Percentiles rank a stretch among this genome's conserved stretches.
Conservation (phyloP, 2,113 vertebrate genomes). For the Ursus arctos region DNA sequence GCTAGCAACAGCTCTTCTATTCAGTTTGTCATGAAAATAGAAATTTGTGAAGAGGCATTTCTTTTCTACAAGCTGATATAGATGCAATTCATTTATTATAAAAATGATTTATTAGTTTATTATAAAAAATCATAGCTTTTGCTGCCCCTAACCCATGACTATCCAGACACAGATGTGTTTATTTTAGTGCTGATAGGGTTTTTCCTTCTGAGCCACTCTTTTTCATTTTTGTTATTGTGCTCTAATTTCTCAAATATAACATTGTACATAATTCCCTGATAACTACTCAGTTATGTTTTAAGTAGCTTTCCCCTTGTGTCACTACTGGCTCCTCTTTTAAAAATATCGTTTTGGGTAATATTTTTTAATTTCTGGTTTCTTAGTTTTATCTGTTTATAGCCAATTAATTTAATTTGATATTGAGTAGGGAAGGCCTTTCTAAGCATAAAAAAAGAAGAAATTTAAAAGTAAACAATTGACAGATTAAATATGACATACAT, state of each 20-base stretch:
- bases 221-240: background rate
- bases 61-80: background rate
- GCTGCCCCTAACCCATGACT: background rate
- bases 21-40: background rate
- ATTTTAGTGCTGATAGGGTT: background rate
- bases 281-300: background rate
- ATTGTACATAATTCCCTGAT: background rate
- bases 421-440: background rate
- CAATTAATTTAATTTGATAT: background rate
- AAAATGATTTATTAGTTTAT: background rate
- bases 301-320: background rate
- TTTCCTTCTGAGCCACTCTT: background rate
- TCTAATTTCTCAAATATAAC: background rate
- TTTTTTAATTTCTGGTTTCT: background rate
- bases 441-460: background rate
- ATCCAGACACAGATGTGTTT: background rate
- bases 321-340: background rate
- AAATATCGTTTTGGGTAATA: background rate
- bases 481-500: background rate
- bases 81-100: constrained; percentile 11
- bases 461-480: background rate
- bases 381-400: background rate
- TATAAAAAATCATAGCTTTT: constrained; percentile 1
- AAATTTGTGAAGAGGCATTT: background rate
- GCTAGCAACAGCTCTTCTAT: background rate